Base-by-base conservation (phyloP, 2,888 invertebrate genomes). In the Chesias legatella region DNA sequence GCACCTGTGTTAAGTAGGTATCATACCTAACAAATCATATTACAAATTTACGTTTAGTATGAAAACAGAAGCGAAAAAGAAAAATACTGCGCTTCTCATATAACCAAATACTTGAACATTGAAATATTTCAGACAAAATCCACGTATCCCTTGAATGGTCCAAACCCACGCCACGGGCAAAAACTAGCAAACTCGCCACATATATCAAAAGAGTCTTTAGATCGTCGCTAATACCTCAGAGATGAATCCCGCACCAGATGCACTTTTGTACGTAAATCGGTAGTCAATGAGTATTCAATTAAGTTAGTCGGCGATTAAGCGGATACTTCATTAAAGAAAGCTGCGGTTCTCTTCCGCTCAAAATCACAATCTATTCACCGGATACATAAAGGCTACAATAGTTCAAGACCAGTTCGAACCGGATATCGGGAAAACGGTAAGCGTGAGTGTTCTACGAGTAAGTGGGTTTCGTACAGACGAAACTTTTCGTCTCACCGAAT, bases 351-450 rank as follows among this genome's bases (percentile, higher is more conserved):
- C 60, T 67, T 67, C 60, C 67, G 62, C 63, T 33, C 37, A 30
- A 43, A 48, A 29, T 43, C 20, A 48, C 35, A 27, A 37, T 34
- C 36, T 50, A 48, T 50, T 25, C 17, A 10, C 20, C 28, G 25
- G 26, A 29, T 9, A 10, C 13, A 43, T 49, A 51, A 51, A 49
- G 40, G 36, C 33, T 50, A 62, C 52, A 54, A 56, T 59, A 52
- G 37, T 6, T 21, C 28, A n/a, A n/a, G 13, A 29, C 56, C 38
- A 51, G 51, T 51, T 45, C 44, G 45, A 63, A 59, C 67, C 67
- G 65, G 67, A 67, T 65, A 63, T 54, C 50, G 50, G 33, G 37
- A 67, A 73, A 71, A 70, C 62, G 60, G 65, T 63, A 56, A 60
- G 9, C 9, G 20, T 5, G 13, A 17, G 13, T 5, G 5, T 17